phyloP scores from a whole-genome alignment of 1,140 invertebrate species.

The Leptopilina clavipes region DNA sequence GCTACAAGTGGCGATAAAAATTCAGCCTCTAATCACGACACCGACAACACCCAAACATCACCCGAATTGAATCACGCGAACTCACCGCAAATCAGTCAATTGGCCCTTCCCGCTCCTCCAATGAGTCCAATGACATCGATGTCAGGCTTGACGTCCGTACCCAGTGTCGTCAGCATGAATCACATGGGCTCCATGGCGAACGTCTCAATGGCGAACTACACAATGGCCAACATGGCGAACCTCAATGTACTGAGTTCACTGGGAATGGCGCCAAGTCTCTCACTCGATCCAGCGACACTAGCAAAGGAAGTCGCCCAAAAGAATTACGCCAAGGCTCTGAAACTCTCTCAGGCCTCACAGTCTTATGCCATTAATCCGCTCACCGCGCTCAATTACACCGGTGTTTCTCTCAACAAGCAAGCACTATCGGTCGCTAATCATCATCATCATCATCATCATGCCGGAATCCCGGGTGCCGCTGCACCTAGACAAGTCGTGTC shows the following conservation, averaged over 20 bases:
- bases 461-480: conserved; percentile 63
- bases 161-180: conserved; percentile 60
- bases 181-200: conserved; percentile 53
- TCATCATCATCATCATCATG: conserved; percentile 52
- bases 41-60: conserved; percentile 69
- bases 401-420: conserved; percentile 83
- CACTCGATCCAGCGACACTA: conserved; percentile 77
- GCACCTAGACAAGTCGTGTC: conserved; percentile 63
- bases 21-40: conserved; percentile 67
- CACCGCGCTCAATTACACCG: conserved; percentile 85
- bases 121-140: conserved; percentile 68
- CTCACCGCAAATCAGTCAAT: conserved; percentile 59
- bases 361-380: conserved; percentile 73
- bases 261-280: conserved; percentile 60
- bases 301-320: conserved; percentile 87
- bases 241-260: conserved; percentile 68
- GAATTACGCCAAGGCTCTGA: conserved; percentile 82
- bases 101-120: conserved; percentile 49
- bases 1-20: conserved; percentile 65
- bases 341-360: conserved; percentile 76
- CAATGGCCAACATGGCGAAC: conserved; percentile 65
- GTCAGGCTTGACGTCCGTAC: conserved; percentile 63
- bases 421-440: conserved; percentile 66
- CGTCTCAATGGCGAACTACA: conserved; percentile 63
- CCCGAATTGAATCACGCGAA: conserved; percentile 73